Evolutionary conservation across 2,797 vertebrate genomes (phyloP).

Genomic region (Halcyon chelicuti): DNA sequence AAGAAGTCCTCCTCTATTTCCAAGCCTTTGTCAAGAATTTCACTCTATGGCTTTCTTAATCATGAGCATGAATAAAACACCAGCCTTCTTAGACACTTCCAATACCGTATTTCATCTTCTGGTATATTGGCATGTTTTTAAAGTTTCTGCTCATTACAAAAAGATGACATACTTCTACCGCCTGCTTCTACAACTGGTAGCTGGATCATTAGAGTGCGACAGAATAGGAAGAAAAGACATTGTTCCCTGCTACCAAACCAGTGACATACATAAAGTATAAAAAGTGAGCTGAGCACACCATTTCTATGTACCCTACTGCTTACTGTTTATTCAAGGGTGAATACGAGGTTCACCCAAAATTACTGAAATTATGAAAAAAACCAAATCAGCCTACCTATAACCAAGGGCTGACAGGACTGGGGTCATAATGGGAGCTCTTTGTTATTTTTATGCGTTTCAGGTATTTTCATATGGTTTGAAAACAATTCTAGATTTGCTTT

Average conservation of each 20-base stretch:
- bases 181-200: not conserved
- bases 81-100: conserved; percentile 21
- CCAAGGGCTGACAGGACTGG: not conserved
- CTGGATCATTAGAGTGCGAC: not conserved
- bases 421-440: not conserved
- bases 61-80: conserved; percentile 36
- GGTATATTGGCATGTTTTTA: not conserved
- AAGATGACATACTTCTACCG: not conserved
- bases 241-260: not conserved
- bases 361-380: not conserved
- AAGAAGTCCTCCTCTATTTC: not conserved
- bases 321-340: not conserved
- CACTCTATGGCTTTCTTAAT: not conserved
- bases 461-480: not conserved
- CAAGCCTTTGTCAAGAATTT: conserved; percentile 36
- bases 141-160: conserved; percentile 26
- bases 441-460: not conserved
- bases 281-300: not conserved
- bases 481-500: not conserved
- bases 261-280: not conserved
- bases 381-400: not conserved
- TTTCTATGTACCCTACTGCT: not conserved
- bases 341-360: not conserved
- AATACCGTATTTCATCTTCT: conserved; percentile 7
- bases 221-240: not conserved